A percentile compares a stretch with the other conserved stretches of the same genome.
These are phyloP conservation scores for Corythaeola cristata DNA, from an alignment of 2,113 vertebrate species.

Conservation along the genomic window DNA sequence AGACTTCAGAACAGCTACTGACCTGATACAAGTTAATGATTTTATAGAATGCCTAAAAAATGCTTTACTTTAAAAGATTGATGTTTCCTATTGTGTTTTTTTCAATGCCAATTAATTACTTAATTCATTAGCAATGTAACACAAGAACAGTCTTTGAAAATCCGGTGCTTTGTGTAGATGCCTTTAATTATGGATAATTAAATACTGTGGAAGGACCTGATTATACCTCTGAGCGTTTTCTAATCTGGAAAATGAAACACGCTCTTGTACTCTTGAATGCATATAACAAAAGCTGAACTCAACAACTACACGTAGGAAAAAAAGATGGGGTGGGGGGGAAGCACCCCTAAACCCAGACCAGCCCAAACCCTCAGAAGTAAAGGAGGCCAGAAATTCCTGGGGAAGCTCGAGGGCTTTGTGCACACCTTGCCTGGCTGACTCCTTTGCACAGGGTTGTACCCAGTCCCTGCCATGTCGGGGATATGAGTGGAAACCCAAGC, in stretches of 20 bases:
- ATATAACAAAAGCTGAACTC: constrained; percentile 55
- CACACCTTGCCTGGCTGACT: not conserved
- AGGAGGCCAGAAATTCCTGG: not conserved
- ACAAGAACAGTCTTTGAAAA: constrained; percentile 77
- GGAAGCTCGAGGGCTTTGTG: not conserved
- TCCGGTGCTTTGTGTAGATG: constrained; percentile 74
- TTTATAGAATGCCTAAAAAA: constrained; percentile 63
- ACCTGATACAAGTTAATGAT: constrained; percentile 48
- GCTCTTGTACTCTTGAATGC: constrained; percentile 21
- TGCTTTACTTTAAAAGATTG: constrained; percentile 65
- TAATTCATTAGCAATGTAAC: constrained; percentile 79
- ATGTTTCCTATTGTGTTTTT: constrained; percentile 73
- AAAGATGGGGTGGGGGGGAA: not conserved
- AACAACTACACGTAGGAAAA: not conserved
- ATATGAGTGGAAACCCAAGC: not conserved
- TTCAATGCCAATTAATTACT: constrained; percentile 79
- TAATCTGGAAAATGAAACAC: constrained; percentile 60
- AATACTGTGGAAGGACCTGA: constrained; percentile 79
- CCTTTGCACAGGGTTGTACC: not conserved
- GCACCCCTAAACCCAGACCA: not conserved
- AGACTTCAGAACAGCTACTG: constrained; percentile 11
- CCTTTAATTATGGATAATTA: constrained; percentile 84
- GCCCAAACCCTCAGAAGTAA: not conserved
- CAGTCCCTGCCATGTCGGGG: not conserved
- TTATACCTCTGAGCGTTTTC: constrained; percentile 79